Base-by-base conservation (phyloP, 2,797 vertebrate species). In the Sebastes minor region DNA sequence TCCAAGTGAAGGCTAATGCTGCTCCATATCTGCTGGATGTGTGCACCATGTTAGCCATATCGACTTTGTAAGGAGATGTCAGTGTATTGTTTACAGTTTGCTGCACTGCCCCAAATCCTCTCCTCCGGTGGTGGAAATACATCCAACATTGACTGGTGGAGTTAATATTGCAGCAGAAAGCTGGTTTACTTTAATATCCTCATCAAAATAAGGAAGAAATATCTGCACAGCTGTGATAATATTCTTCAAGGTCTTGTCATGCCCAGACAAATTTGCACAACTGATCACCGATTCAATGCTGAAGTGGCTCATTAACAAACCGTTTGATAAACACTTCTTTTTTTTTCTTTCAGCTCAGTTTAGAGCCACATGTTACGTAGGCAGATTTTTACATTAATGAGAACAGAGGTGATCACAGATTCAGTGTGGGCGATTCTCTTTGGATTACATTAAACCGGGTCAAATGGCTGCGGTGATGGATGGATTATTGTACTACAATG, bases 361-460 rank as follows among this genome's bases (percentile, higher is more conserved):
- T 70, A 57, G 14, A 81, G 33, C 60, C 53, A 76, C 71, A 30
- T 56, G 32, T 77, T 88, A 60, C 12, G 68, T 84, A 69, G 83
- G 78, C 71, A 78, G 87, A 87, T 85, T 88, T 88, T 74, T 65
- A 22, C 80, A 84, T 68, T 88, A 90, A 92, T 89, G 84, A 90
- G 86, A 88, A 74, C 78, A 77, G 84, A 90, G 86, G 83, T 87
- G 78, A 85, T 85, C 71, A 55, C 76, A 53, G 76, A 86, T 74
- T 83, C 75, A 65, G 74, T 67, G 85, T 88, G 81, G 86, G 88
- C 60, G 84, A 88, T 75, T 91, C 68, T 89, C 82, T 84, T 82
- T 92, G 84, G 85, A 88, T 91, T 89, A 88, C 82, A 90, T 89
- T 89, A 87, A 92, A 92, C 74, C 85, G 80, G 94, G 90, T 94